phyloP scores from a whole-genome alignment of 2,113 vertebrate genomes.

The Smithornis capensis region DNA sequence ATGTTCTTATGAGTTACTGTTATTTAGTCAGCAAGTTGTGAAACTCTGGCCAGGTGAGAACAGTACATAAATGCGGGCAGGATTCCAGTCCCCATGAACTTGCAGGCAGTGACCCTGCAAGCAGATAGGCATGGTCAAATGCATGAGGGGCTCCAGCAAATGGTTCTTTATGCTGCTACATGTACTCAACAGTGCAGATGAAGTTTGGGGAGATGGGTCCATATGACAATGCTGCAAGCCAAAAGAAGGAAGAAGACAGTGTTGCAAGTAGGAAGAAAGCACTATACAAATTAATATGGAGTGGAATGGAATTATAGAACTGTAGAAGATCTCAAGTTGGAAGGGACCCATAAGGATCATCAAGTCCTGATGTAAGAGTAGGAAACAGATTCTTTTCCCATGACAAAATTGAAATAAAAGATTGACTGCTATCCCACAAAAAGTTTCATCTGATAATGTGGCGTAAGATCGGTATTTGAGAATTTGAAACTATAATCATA shows the following conservation, averaged over 20 bases:
- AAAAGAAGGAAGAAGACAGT: not conserved
- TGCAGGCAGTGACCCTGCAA: not conserved
- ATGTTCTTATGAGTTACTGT: not conserved
- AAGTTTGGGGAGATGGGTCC: not conserved
- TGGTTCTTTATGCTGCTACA: not conserved
- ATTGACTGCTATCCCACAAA: not conserved
- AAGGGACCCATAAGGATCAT: not conserved
- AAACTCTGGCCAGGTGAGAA: slow-evolving; percentile 28
- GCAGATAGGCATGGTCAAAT: not conserved
- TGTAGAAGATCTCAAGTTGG: not conserved
- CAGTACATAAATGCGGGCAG: not conserved
- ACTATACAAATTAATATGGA: not conserved
- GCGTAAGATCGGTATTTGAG: not conserved
- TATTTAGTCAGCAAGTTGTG: slow-evolving; percentile 1
- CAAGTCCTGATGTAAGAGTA: not conserved
- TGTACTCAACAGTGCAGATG: not conserved
- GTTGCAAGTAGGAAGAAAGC: not conserved
- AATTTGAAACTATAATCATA: not conserved
- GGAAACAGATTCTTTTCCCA: not conserved
- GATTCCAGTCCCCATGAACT: not conserved
- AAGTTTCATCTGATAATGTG: not conserved
- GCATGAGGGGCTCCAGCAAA: not conserved
- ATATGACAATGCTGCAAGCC: not conserved
- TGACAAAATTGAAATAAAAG: not conserved
- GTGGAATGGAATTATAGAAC: not conserved